Evolutionary conservation across 2,797 vertebrate species (phyloP).

Genomic region (Acanthopagrus latus): DNA sequence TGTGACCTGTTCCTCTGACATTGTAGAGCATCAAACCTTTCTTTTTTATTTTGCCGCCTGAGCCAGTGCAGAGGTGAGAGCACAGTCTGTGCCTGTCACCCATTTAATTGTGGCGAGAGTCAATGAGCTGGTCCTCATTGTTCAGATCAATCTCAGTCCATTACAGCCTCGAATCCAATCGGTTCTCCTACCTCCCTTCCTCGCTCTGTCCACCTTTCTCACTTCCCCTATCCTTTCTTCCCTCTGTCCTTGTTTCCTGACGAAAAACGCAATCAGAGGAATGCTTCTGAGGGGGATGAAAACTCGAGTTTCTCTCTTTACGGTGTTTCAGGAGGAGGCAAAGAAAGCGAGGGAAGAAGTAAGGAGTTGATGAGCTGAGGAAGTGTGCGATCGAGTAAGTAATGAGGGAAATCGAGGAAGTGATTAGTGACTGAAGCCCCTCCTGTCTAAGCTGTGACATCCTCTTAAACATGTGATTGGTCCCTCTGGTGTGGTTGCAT

Average conservation of each 20-base stretch:
- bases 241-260: constrained; percentile 62
- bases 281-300: constrained; percentile 63
- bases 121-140: constrained; percentile 80
- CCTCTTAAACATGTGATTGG: constrained; percentile 71
- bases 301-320: constrained; percentile 46
- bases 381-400: constrained; percentile 67
- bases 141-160: constrained; percentile 58
- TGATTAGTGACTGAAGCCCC: constrained; percentile 69
- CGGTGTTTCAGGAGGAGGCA: constrained; percentile 73
- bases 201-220: constrained; percentile 55
- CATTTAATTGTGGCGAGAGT: constrained; percentile 40
- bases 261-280: constrained; percentile 73
- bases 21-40: constrained; percentile 8
- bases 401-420: constrained; percentile 72
- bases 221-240: constrained; percentile 59
- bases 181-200: constrained; percentile 37
- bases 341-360: constrained; percentile 62
- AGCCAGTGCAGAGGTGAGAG: constrained; percentile 40
- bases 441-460: constrained; percentile 69
- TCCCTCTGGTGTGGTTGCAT: constrained; percentile 76
- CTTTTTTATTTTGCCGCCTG: constrained; percentile 39
- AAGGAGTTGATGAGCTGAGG: constrained; percentile 61
- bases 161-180: constrained; percentile 33
- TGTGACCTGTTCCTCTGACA: constrained; percentile 39
- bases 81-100: constrained; percentile 32